phyloP scores from a whole-genome alignment of 2,797 vertebrate genomes.

The Pampus argenteus region DNA sequence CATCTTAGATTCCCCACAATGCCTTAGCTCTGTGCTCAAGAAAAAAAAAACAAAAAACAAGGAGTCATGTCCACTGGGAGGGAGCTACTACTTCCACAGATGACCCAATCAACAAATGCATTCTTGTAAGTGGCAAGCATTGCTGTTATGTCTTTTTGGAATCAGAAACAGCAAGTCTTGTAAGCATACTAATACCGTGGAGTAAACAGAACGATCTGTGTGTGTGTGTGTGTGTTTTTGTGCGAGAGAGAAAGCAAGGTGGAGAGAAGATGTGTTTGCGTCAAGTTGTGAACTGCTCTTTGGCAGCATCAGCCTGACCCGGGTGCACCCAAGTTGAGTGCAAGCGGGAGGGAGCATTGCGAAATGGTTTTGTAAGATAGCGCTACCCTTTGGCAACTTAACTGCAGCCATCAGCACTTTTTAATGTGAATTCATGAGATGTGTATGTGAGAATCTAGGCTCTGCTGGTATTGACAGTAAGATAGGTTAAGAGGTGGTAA shows the following conservation, averaged over 20 bases:
- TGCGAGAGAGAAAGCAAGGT: not conserved
- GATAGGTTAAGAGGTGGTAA: too few relatives aligned
- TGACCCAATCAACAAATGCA: slow-evolving; percentile 30
- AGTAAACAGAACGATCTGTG: slow-evolving; percentile 20
- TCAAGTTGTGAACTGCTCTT: slow-evolving; percentile 59
- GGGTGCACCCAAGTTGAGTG: slow-evolving; percentile 55
- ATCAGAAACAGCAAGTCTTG: slow-evolving; percentile 35
- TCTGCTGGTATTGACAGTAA: slow-evolving; percentile 61
- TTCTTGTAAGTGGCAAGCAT: slow-evolving; percentile 25
- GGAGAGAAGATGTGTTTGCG: slow-evolving; percentile 47
- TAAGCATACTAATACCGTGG: slow-evolving; percentile 30
- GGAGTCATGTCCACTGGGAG: slow-evolving; percentile 21
- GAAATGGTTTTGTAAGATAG: slow-evolving; percentile 84
- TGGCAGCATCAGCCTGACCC: slow-evolving; percentile 65
- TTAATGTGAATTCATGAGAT: slow-evolving; percentile 46
- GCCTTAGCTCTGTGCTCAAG: not conserved
- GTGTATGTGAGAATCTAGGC: slow-evolving; percentile 26
- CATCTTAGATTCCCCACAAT: slow-evolving; percentile 25
- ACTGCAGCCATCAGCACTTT: slow-evolving; percentile 79
- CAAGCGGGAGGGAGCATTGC: slow-evolving; percentile 71
- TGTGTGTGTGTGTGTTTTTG: not conserved
- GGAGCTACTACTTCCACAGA: slow-evolving; percentile 24
- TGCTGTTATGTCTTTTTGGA: slow-evolving; percentile 25
- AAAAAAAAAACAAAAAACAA: slow-evolving; percentile 21
- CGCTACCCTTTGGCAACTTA: slow-evolving; percentile 71